Percentiles rank a stretch among this genome's conserved stretches.
These are phyloP conservation scores for Spisula subtruncata DNA, from an alignment of 2,888 invertebrate species.

Conservation along the genomic window DNA sequence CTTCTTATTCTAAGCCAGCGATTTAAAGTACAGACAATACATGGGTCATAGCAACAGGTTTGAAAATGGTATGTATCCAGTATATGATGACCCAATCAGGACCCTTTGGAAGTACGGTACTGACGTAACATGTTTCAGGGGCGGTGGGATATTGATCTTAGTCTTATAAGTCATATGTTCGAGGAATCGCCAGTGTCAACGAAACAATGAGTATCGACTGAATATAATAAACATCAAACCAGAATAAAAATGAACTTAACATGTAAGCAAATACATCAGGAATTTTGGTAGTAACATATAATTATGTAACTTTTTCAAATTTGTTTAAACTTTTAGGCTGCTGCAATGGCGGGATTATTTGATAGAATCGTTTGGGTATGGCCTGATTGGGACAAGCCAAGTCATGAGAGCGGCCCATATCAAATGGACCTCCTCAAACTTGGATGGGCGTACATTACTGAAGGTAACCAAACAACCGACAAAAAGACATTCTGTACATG, in stretches of 20 bases:
- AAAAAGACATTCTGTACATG: constrained; percentile 73
- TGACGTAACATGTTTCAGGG: no score
- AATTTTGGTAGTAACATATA: not conserved
- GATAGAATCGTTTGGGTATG: constrained; percentile 83
- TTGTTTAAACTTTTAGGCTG: constrained; percentile 73
- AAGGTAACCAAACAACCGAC: not conserved
- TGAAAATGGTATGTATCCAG: no score
- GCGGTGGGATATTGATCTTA: no score
- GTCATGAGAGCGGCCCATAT: constrained; percentile 72
- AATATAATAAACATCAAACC: not conserved
- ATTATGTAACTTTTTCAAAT: not conserved
- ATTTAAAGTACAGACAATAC: no score
- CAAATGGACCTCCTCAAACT: constrained; percentile 60
- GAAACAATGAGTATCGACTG: not conserved
- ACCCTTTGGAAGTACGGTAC: no score
- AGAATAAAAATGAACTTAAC: not conserved
- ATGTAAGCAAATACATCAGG: not conserved
- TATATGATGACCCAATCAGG: no score
- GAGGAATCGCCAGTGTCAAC: not conserved
- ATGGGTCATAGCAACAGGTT: no score
- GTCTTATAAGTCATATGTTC: not conserved
- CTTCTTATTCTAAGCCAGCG: no score
- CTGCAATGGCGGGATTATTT: constrained; percentile 78
- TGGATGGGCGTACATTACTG: constrained; percentile 56
- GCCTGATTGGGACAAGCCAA: constrained; percentile 80